A percentile compares a stretch with the other conserved stretches of the same genome.
Conservation (phyloP, 2,888 invertebrate genomes). For the Cantharis nigra region DNA sequence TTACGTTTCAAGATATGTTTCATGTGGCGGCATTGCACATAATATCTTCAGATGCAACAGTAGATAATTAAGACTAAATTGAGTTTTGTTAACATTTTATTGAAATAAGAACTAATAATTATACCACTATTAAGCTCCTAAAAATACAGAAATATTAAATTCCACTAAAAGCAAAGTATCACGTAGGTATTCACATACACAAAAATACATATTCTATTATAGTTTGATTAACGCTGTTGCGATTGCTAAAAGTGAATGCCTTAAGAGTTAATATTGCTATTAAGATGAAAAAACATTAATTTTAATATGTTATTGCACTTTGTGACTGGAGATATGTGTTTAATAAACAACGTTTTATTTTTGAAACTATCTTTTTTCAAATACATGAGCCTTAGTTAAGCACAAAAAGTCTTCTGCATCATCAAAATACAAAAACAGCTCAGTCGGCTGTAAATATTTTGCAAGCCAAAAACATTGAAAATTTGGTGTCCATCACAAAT, state of each 20-base stretch:
- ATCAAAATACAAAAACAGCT: not conserved
- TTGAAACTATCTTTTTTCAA: not conserved
- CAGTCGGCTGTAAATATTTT: not conserved
- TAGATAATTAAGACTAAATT: not conserved
- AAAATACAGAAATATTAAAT: slow-evolving; percentile 50
- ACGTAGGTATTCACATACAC: slow-evolving; percentile 51
- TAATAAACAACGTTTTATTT: slow-evolving; percentile 24
- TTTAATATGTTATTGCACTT: slow-evolving; percentile 42
- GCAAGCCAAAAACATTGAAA: not conserved
- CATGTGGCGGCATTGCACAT: too few species aligned
- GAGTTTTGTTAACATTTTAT: slow-evolving; percentile 40
- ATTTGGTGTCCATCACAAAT: not conserved
- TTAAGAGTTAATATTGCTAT: slow-evolving; percentile 41
- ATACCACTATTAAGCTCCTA: slow-evolving; percentile 48
- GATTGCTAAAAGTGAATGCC: slow-evolving; percentile 37
- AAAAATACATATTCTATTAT: slow-evolving; percentile 48
- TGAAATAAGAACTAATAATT: slow-evolving; percentile 48
- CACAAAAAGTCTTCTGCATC: not conserved
- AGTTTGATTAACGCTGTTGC: slow-evolving; percentile 37
- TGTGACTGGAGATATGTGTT: slow-evolving; percentile 45
- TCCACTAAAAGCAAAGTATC: slow-evolving; percentile 52
- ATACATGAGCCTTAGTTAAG: not conserved
- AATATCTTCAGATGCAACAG: too few species aligned
- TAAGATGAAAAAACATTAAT: slow-evolving; percentile 29
- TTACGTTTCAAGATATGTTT: too few species aligned